These are phyloP conservation scores for Rhadinocentrus ornatus DNA, from an alignment of 2,797 vertebrate species.

Conservation along the genomic window DNA sequence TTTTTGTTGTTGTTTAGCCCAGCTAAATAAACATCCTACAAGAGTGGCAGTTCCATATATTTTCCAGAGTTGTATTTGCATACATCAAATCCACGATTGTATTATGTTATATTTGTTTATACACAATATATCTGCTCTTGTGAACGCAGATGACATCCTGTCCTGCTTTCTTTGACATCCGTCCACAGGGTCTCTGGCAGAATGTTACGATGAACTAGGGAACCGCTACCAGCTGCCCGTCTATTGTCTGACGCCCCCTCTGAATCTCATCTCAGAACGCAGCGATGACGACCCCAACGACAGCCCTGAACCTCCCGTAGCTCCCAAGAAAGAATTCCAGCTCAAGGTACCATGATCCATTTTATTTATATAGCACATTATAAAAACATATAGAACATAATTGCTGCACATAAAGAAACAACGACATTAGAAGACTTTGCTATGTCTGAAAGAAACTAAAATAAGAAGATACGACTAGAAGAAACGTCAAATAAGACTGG, in stretches of 20 bases:
- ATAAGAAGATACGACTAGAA: too few species aligned
- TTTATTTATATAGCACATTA: too few species aligned
- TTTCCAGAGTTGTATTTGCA: too few species aligned
- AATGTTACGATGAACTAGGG: slow-evolving; percentile 97
- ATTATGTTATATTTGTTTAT: not conserved
- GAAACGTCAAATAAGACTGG: too few species aligned
- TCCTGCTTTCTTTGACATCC: not conserved
- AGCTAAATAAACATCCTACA: not conserved
- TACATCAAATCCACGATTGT: too few species aligned
- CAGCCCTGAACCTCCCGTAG: slow-evolving; percentile 83
- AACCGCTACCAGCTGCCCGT: slow-evolving; percentile 97
- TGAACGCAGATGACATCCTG: not conserved
- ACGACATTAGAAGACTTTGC: not conserved
- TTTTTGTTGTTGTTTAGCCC: too few species aligned
- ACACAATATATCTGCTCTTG: not conserved
- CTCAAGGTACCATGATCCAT: slow-evolving; percentile 81
- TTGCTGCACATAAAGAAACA: too few species aligned
- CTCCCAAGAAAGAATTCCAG: slow-evolving; percentile 90
- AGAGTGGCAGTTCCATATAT: not conserved
- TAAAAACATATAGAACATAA: too few species aligned
- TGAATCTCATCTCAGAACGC: slow-evolving; percentile 95
- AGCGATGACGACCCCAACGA: slow-evolving; percentile 90
- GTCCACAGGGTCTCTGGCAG: slow-evolving; percentile 89
- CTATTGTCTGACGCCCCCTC: slow-evolving; percentile 93
- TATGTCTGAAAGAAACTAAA: too few species aligned